A percentile compares a stretch with the other conserved stretches of the same genome.
Conservation (phyloP, 2,113 vertebrate genomes). For the Apeltes quadracus region DNA sequence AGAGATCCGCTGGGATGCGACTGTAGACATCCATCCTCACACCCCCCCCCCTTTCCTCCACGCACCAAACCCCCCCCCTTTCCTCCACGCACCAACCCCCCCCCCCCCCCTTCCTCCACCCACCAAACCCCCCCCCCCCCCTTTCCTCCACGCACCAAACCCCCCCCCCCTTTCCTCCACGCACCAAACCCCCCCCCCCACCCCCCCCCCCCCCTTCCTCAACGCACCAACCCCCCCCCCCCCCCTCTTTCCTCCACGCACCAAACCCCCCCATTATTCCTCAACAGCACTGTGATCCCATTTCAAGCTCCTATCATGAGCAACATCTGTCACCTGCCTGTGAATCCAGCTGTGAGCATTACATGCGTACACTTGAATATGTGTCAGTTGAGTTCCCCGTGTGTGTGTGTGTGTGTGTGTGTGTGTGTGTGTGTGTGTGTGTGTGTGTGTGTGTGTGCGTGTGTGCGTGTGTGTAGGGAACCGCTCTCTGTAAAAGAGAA, state of each 20-base stretch:
- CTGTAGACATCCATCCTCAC: constrained; percentile 38
- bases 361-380: constrained; percentile 13
- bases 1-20: constrained; percentile 20
- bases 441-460: constrained; percentile 8
- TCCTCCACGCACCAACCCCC: constrained; percentile 11
- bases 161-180: not conserved
- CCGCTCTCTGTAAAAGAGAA: constrained; percentile 38
- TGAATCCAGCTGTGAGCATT: constrained; percentile 23
- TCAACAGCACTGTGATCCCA: constrained; percentile 55
- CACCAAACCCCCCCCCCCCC: not conserved
- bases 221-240: too few relatives aligned
- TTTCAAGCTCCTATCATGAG: constrained; percentile 51
- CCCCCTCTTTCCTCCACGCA: constrained; percentile 5
- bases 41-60: constrained; percentile 15
- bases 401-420: constrained; percentile 7
- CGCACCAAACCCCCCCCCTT: not conserved
- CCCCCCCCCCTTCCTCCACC: too few relatives aligned
- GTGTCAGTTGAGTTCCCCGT: constrained; percentile 26
- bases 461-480: constrained; percentile 16
- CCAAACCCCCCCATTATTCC: constrained; percentile 23
- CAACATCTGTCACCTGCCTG: constrained; percentile 54
- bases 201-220: constrained; percentile 30
- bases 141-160: constrained; percentile 16
- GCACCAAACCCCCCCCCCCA: constrained; percentile 26
- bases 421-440: not conserved